These are phyloP conservation scores for Megalopta genalis DNA, from an alignment of 1,140 invertebrate genomes.

Conservation along the genomic window DNA sequence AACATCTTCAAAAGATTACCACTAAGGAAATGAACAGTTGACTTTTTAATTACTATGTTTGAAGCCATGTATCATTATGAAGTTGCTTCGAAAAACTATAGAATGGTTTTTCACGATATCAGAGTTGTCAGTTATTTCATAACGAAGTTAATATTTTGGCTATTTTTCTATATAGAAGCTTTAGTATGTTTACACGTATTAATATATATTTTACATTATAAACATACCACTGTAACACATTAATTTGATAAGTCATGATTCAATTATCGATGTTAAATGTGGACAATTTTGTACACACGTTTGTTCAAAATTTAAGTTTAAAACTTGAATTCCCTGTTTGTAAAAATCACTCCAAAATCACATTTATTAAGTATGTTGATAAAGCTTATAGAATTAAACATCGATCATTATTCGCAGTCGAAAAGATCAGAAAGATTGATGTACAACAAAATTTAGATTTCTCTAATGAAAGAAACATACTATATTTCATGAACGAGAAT, in stretches of 20 bases:
- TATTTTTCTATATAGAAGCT: background rate
- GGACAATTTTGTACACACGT: conserved; percentile 44
- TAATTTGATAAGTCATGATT: conserved; percentile 25
- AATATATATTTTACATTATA: background rate
- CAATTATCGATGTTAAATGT: conserved; percentile 18
- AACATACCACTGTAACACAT: conserved; percentile 6
- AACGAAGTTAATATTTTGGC: conserved; percentile 11
- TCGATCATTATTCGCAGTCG: conserved; percentile 28
- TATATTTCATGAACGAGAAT: conserved; percentile 47
- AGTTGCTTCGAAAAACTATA: conserved; percentile 9
- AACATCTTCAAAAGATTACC: background rate
- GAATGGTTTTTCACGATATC: conserved; percentile 3
- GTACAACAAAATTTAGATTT: conserved; percentile 46
- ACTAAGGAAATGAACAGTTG: background rate
- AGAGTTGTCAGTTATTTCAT: conserved; percentile 7
- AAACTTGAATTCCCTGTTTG: background rate
- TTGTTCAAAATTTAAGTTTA: conserved; percentile 40
- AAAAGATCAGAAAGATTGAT: conserved; percentile 38
- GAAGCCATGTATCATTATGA: conserved; percentile 2
- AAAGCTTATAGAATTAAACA: conserved; percentile 34
- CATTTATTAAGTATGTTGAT: conserved; percentile 34
- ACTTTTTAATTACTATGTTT: background rate
- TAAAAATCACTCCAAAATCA: conserved; percentile 10
- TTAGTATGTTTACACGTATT: conserved; percentile 8
- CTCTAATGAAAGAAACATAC: conserved; percentile 26